phyloP scores from a whole-genome alignment of 2,113 vertebrate species.

The Nycticryphes semicollaris region DNA sequence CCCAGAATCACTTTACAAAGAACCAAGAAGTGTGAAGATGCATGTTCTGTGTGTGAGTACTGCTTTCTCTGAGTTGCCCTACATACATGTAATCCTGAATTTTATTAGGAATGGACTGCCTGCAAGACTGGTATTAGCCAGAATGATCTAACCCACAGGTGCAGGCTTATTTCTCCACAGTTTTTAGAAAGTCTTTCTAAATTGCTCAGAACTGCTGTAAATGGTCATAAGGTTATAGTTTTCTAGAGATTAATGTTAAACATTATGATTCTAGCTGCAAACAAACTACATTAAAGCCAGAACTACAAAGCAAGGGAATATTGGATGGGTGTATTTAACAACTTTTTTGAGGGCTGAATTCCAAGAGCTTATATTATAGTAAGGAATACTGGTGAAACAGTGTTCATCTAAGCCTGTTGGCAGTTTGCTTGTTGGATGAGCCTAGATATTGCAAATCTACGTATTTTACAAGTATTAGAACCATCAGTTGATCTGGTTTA shows the following conservation, averaged over 20 bases:
- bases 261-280: background rate
- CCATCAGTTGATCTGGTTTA: background rate
- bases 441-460: background rate
- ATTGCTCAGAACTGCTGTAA: background rate
- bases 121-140: background rate
- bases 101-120: background rate
- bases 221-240: background rate
- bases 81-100: background rate
- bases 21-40: background rate
- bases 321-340: background rate
- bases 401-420: background rate
- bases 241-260: background rate
- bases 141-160: background rate
- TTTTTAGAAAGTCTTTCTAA: background rate
- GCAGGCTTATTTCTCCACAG: background rate
- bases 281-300: background rate
- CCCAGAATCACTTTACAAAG: background rate
- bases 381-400: background rate
- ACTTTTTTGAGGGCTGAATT: background rate
- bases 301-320: background rate
- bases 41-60: background rate
- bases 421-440: background rate
- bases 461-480: background rate
- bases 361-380: background rate
- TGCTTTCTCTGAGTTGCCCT: background rate